Evolutionary conservation across 2,797 vertebrate genomes (phyloP), one percentile per base, ranked within the genome.

Genomic region (Lepus townsendii): DNA sequence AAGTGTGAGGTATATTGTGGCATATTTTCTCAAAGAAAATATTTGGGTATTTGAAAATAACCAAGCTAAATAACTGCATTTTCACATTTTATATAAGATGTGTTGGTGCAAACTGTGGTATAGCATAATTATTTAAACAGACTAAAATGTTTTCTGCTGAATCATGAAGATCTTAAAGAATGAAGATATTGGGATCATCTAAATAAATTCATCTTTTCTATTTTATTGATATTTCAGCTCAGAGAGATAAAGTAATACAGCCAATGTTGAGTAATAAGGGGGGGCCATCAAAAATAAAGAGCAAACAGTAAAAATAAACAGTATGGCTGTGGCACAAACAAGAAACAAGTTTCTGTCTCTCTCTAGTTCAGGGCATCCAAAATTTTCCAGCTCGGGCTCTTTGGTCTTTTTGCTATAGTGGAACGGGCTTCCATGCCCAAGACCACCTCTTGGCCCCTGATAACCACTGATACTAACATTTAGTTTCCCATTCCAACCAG

Each of bases 21-120:
- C 9, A 20, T 19, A 76, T 79, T 76, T 93, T 92, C 47, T 88
- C 24, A 90, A 60, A 71, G 17, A 73, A 83, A 92, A 66, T 73
- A 38, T 62, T 9, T 47, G 42, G 8, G 12, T 88, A 83, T 72
- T 86, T 79, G 14, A 85, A 69, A 85, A 38, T 17, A 83, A 75
- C 2, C 17, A 14, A 30, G 83, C 38, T 77, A 78, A 75, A 24
- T 90, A 16, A 9, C 13, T 65, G 26, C 72, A 63, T 68, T 92
- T 83, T 77, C 13, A 76, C 63, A 79, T 79, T 91, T 88, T 95
- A 47, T 82, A 11, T 88, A 69, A 95, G 12, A 20, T 4, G 0
- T 62, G 16, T 90, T 87, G 9, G 68, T 71, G 32, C 20, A 57
- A 89, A 89, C 16, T 72, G 9, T 76, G 57, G 84, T 26, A 92